Evolutionary conservation across 2,888 invertebrate genomes (phyloP).

Genomic region (Micropterix aruncella): DNA sequence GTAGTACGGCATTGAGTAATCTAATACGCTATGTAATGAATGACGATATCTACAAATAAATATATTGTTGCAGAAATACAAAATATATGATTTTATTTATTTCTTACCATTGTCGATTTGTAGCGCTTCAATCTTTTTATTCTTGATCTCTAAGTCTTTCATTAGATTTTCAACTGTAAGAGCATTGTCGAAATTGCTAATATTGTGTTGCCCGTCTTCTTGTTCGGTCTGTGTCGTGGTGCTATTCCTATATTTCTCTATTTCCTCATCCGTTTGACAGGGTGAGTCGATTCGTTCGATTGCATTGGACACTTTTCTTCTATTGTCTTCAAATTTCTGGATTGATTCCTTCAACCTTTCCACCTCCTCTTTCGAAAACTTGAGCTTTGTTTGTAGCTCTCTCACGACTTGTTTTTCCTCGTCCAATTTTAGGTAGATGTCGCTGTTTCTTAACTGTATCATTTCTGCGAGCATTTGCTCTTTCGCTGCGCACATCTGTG

Average conservation of each 20-base stretch:
- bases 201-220: background rate
- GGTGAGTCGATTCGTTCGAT: background rate
- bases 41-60: too few species aligned
- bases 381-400: conserved; percentile 31
- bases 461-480: conserved; percentile 42
- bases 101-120: background rate
- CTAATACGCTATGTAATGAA: too few species aligned
- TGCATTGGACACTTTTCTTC: conserved; percentile 16
- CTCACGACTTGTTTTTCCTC: conserved; percentile 37
- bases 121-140: background rate
- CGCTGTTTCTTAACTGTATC: conserved; percentile 36
- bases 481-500: conserved; percentile 43
- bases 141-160: background rate
- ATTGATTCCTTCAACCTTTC: conserved; percentile 40
- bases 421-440: conserved; percentile 31
- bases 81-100: too few species aligned
- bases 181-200: background rate
- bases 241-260: conserved; percentile 3
- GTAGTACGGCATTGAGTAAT: too few species aligned
- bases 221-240: background rate
- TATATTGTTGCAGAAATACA: too few species aligned
- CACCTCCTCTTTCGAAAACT: conserved; percentile 34
- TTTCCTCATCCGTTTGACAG: conserved; percentile 1
- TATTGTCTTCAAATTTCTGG: conserved; percentile 34
- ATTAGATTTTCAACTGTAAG: background rate